Base-by-base conservation (phyloP, 2,888 invertebrate species). In the Noctua janthe region DNA sequence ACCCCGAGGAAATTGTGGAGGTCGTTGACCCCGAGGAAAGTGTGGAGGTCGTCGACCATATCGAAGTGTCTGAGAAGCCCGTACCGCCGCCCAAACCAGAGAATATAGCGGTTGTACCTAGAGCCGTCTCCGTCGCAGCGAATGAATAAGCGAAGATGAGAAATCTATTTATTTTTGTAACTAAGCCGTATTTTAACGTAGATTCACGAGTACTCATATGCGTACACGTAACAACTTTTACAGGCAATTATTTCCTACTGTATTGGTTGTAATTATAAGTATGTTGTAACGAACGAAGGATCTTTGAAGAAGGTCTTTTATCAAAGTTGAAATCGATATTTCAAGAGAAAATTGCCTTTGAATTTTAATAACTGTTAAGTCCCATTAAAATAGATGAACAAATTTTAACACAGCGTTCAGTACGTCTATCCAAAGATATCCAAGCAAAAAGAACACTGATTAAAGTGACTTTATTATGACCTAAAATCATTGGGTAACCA, bases 51-150 rank as follows among this genome's bases (percentile, higher is more conserved):
- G 51, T 67, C 0, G 81, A 87, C n/a, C 13, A 82, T 13, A 39
- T 51, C 0, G 87, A 92, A 6, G 92, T 81, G 1, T 54, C 84
- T 4, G 94, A 93, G 43, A 96, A 96, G 62, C 96, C 96, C 0
- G 91, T 92, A 0, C 78, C 94, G 23, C 95, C 95, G 0, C 95
- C 95, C 0, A 96, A 95, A 85, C 96, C 96, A 1, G 93, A 92
- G 1, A 91, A 93, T 54, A 83, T 94, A 56, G 59, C 87, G 11
- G 77, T 89, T 0, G 35, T 91, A 8, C 75, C 87, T 6, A 83
- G 87, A 75, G 75, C 88, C 4, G 74, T 78, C 2, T 89, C 91
- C 7, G 77, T 78, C 13, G 23, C 56, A 29, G 51, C 59, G 20
- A 74, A 69, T 74, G 81, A 85, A 81, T 83, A 80, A 82, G 23